A percentile compares a stretch with the other conserved stretches of the same genome.
phyloP scores from a whole-genome alignment of 1,140 invertebrate genomes.

The Pararge aegeria region DNA sequence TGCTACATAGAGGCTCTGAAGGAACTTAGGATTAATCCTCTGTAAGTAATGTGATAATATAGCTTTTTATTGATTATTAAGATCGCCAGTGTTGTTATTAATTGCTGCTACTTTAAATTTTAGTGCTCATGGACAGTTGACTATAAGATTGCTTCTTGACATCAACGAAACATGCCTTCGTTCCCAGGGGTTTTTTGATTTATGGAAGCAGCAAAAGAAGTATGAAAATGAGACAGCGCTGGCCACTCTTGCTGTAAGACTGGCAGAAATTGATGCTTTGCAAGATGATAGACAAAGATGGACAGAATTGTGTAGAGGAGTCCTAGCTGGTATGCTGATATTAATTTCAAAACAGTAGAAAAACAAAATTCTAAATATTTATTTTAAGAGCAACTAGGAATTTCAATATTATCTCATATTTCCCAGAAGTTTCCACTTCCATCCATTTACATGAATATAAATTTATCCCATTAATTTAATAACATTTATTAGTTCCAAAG shows the following conservation, averaged over 20 bases:
- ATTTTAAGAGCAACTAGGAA: no score
- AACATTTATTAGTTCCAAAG: no score
- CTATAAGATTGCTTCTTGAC: conserved; percentile 93
- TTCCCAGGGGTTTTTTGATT: conserved; percentile 95
- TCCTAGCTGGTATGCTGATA: conserved; percentile 82
- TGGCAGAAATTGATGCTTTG: conserved; percentile 81
- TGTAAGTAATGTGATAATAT: conserved; percentile 81
- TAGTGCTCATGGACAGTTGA: conserved; percentile 92
- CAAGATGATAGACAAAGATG: conserved; percentile 77
- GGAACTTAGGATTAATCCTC: conserved; percentile 88
- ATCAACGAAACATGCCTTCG: conserved; percentile 95
- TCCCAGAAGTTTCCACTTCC: no score
- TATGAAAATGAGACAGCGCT: conserved; percentile 82
- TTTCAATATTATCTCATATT: no score
- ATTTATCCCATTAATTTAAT: no score
- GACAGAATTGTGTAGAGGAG: conserved; percentile 82
- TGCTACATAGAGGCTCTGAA: conserved; percentile 91
- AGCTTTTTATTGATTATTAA: not conserved
- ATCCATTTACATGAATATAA: no score
- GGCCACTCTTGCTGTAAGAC: conserved; percentile 72
- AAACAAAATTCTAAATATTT: conserved; percentile 3
- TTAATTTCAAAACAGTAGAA: not conserved
- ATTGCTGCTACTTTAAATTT: conserved; percentile 44
- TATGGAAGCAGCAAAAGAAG: conserved; percentile 89
- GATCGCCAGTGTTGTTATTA: not conserved